Conservation (phyloP, 2,797 vertebrate genomes). For the Cyprinella venusta region DNA sequence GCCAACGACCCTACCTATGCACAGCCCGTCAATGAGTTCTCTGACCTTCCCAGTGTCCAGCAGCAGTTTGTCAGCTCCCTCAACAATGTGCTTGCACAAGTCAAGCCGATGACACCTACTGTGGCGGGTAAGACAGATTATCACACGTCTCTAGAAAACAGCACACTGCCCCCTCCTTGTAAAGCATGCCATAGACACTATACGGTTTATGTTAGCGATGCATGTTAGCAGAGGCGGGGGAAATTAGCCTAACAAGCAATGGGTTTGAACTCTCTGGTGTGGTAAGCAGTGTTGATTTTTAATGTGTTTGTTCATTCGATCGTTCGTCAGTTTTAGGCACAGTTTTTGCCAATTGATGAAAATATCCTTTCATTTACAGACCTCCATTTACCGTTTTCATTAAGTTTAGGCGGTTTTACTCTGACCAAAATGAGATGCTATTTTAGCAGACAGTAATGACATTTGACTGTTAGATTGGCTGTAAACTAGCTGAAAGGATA, state of each 20-base stretch:
- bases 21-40: constrained; percentile 53
- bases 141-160: neutral
- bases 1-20: constrained; percentile 9
- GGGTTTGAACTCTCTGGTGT: constrained; percentile 33
- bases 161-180: neutral
- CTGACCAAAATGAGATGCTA: no score
- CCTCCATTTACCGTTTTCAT: no score
- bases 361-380: no score
- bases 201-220: neutral
- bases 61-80: constrained; percentile 45
- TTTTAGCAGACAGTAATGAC: no score
- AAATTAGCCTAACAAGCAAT: neutral
- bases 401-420: no score
- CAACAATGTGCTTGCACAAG: constrained; percentile 24
- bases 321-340: neutral
- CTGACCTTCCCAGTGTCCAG: constrained; percentile 55
- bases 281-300: neutral
- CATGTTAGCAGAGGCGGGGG: neutral
- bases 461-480: no score
- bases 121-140: constrained; percentile 66
- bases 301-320: neutral
- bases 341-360: neutral
- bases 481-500: no score
- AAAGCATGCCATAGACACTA: no score
- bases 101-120: constrained; percentile 66